Percentiles rank a stretch among this genome's conserved stretches.
Conservation (phyloP, 2,113 vertebrate genomes). For the Campylorhamphus procurvoides region DNA sequence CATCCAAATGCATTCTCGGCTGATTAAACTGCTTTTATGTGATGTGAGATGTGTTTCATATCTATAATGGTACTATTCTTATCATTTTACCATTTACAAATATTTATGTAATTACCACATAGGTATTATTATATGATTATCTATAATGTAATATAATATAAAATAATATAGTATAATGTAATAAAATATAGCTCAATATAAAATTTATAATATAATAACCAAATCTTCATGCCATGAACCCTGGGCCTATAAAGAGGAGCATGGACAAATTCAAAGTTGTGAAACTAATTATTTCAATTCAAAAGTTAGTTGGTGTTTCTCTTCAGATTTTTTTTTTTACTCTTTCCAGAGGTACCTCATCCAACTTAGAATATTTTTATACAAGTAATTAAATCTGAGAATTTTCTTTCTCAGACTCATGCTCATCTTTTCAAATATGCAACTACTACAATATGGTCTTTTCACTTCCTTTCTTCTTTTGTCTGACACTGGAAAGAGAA, state of each 20-base stretch:
- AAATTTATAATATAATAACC: neutral
- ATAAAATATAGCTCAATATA: too few relatives aligned
- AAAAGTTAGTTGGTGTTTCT: fast-evolving
- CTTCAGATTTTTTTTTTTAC: neutral
- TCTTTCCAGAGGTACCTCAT: neutral
- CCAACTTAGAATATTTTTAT: neutral
- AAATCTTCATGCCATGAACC: neutral
- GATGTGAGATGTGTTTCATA: neutral
- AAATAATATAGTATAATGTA: too few relatives aligned
- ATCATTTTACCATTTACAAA: neutral
- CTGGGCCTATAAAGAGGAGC: neutral
- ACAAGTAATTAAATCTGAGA: neutral
- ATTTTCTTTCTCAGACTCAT: neutral
- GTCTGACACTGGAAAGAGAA: neutral
- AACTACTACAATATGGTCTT: neutral
- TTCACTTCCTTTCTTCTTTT: neutral
- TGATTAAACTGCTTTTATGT: neutral
- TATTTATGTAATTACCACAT: neutral
- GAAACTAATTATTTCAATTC: neutral
- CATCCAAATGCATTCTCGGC: neutral
- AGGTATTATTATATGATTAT: too few relatives aligned
- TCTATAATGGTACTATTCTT: neutral
- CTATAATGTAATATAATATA: neutral
- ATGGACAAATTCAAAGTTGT: neutral
- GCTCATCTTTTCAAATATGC: neutral